Base-by-base conservation (phyloP, 2,888 invertebrate genomes). In the Phengaris alcon region DNA sequence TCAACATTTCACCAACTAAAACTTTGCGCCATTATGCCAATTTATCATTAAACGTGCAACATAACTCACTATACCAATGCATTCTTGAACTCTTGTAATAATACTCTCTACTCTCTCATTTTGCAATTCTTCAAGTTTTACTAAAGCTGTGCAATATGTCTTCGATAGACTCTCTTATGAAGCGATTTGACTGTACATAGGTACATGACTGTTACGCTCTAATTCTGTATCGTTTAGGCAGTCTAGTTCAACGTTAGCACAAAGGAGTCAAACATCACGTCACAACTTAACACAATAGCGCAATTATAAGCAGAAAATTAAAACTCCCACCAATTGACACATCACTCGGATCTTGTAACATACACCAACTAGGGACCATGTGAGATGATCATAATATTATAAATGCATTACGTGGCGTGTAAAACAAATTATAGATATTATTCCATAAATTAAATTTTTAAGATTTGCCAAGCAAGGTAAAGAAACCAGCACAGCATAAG, bases 261-360 rank as follows among this genome's bases (percentile, higher is more conserved):
- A 70, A 70, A 70, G n/a, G 70, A 35, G 64, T 70, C 48, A 70
- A 22, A 72, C 7, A 52, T 54, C 72, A 72, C 72, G 72, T 72
- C 72, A 72, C 72, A 72, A 54, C 52, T 72, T 54, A 52, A 72
- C 54, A 72, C 72, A 72, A 7, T 52, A 72, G 72, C 72, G 69
- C 69, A 69, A 69, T 52, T 72, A 72, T 72, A 72, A 72, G 72
- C 72, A 72, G 70, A 70, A 72, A 72, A 72, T 72, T 72, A 72
- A 72, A 72, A 72, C 69, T 52, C 52, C 72, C 72, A 35, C 22
- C 51, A 8, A 72, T 12, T 72, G 22, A 51, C 70, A 70, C 72
- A 54, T 72, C 72, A 72, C 54, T 70, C 51, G 10, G 48, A 51
- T 72, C 13, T 52, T 10, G 4, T 35, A 51, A 52, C 54, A 72